Conservation (phyloP, 1,140 invertebrate genomes). For the Teleogryllus occipitalis region DNA sequence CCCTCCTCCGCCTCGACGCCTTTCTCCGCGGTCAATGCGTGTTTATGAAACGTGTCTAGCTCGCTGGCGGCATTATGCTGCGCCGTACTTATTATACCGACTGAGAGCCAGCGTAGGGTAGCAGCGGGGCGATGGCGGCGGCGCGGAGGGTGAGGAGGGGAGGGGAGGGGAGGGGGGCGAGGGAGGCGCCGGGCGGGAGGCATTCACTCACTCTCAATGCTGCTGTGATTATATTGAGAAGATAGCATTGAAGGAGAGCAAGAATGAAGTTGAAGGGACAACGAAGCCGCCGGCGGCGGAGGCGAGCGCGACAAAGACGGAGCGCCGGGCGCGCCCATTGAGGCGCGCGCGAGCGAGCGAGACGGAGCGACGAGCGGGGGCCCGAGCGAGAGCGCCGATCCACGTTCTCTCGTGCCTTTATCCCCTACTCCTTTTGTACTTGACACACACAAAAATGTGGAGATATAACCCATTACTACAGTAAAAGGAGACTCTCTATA, state of each 20-base stretch:
- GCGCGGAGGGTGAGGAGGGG: background rate
- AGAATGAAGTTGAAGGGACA: constrained; percentile 24
- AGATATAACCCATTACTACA: constrained; percentile 25
- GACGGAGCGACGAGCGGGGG: constrained; percentile 8
- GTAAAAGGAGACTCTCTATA: constrained; percentile 21
- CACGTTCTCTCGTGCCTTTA: constrained; percentile 20
- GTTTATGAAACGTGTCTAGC: constrained; percentile 19
- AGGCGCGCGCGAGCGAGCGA: background rate
- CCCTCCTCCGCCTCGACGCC: background rate
- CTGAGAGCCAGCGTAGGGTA: background rate
- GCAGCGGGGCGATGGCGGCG: too few species aligned
- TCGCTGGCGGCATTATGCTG: background rate
- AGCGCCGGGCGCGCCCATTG: background rate
- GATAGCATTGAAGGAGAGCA: constrained; percentile 24
- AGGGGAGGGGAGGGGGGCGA: background rate
- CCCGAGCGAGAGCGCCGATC: constrained; percentile 11
- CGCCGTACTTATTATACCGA: background rate
- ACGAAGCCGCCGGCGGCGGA: constrained; percentile 6
- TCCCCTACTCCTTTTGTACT: constrained; percentile 24
- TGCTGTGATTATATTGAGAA: constrained; percentile 25
- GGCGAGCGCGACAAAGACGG: constrained; percentile 12
- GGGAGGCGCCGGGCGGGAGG: background rate
- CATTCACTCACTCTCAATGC: constrained; percentile 22
- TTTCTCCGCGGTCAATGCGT: constrained; percentile 21
- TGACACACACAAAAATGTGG: constrained; percentile 24